A percentile compares a stretch with the other conserved stretches of the same genome.
These are phyloP conservation scores for Drosophila athabasca DNA, from an alignment of 1,140 invertebrate genomes.

Conservation along the genomic window DNA sequence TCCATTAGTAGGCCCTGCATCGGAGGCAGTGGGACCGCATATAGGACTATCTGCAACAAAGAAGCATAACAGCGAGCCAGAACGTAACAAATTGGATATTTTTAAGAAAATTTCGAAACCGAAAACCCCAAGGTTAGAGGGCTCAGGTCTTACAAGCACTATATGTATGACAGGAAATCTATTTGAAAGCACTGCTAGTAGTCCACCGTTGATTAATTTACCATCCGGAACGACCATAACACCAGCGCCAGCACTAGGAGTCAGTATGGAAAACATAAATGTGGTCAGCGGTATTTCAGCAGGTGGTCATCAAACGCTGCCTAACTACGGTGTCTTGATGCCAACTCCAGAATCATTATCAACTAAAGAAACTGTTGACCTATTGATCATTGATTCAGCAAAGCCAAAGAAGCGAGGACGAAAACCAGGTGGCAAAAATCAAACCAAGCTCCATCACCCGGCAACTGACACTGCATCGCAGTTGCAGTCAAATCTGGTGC, in stretches of 20 bases:
- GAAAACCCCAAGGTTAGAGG: constrained; percentile 16
- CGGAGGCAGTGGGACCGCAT: neutral
- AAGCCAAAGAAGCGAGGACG: constrained; percentile 75
- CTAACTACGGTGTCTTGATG: no score
- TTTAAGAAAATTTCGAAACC: constrained; percentile 90
- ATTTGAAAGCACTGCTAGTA: constrained; percentile 16
- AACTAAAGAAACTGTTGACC: neutral
- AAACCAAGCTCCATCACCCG: constrained; percentile 7
- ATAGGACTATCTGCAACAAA: constrained; percentile 13
- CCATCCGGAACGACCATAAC: constrained; percentile 80
- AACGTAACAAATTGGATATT: constrained; percentile 92
- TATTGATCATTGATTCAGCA: constrained; percentile 11
- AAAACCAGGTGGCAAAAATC: constrained; percentile 74
- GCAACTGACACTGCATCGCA: neutral
- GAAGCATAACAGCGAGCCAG: constrained; percentile 89
- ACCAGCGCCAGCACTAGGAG: constrained; percentile 32
- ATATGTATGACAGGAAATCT: constrained; percentile 2
- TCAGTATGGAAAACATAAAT: constrained; percentile 5
- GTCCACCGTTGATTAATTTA: constrained; percentile 56
- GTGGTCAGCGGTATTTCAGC: neutral
- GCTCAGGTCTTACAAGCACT: neutral
- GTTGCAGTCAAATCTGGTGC: neutral
- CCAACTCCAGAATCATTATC: neutral
- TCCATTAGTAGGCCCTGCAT: neutral
- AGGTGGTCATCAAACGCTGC: no score